Evolutionary conservation across 2,797 vertebrate species (phyloP).

Genomic region (Rhincodon typus): DNA sequence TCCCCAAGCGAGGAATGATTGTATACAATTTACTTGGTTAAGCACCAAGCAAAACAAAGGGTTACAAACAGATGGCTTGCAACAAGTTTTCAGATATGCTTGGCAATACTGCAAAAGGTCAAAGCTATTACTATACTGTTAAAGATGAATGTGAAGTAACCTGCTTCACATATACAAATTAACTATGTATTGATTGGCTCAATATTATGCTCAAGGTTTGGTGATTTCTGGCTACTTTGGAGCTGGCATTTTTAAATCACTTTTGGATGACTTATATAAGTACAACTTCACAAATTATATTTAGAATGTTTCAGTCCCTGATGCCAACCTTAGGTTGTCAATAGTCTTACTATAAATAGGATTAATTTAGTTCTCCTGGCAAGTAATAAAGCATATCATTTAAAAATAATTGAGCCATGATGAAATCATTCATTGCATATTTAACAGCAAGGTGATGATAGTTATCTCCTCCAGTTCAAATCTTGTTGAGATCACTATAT

Average conservation of each 20-base stretch:
- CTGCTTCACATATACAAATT: not conserved
- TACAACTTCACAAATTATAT: not conserved
- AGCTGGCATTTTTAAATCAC: not conserved
- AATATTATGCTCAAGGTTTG: not conserved
- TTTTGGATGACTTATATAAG: not conserved
- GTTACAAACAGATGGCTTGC: constrained; percentile 25
- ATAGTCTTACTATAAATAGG: not conserved
- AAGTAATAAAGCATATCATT: not conserved
- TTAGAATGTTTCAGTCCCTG: not conserved
- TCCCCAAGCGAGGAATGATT: not conserved
- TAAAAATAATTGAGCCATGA: not conserved
- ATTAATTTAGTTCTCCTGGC: not conserved
- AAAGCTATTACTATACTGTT: not conserved
- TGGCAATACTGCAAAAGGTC: constrained; percentile 18
- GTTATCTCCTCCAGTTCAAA: not conserved
- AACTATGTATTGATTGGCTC: not conserved
- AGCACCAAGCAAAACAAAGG: constrained; percentile 17
- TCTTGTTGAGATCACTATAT: not conserved
- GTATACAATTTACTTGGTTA: not conserved
- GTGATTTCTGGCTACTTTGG: not conserved
- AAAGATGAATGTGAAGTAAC: not conserved
- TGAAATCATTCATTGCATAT: not conserved
- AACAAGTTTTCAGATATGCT: not conserved
- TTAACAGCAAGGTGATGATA: not conserved
- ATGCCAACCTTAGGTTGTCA: not conserved